phyloP scores from a whole-genome alignment of 2,797 vertebrate species.

The Cetoscarus ocellatus region DNA sequence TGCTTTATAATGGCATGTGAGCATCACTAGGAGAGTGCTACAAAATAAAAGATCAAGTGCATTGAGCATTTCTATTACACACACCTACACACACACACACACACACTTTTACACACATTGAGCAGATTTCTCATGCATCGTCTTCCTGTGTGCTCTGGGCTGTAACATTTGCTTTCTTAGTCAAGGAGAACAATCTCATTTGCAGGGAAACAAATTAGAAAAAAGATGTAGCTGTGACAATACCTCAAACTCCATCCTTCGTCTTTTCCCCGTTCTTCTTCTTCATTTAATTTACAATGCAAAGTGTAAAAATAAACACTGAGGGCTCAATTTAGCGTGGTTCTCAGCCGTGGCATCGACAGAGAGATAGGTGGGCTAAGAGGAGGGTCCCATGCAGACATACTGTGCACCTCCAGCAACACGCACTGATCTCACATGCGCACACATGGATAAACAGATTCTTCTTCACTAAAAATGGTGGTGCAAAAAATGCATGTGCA shows the following conservation, averaged over 20 bases:
- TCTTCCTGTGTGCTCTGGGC: conserved; percentile 78
- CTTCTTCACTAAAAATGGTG: conserved; percentile 26
- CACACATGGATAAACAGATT: conserved; percentile 12
- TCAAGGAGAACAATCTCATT: conserved; percentile 86
- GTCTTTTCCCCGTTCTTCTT: conserved; percentile 45
- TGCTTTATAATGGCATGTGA: conserved; percentile 67
- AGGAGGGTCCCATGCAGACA: conserved; percentile 60
- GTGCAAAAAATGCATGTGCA: conserved; percentile 22
- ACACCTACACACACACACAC: conserved; percentile 17
- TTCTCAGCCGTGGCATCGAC: conserved; percentile 82
- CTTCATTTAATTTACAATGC: conserved; percentile 81
- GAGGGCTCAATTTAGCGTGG: conserved; percentile 85
- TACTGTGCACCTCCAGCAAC: background rate
- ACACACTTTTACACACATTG: conserved; percentile 56
- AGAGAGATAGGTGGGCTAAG: conserved; percentile 84
- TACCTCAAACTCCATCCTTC: conserved; percentile 76
- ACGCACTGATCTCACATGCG: background rate
- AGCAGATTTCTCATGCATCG: conserved; percentile 77
- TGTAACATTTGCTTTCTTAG: conserved; percentile 85
- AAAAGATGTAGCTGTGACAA: conserved; percentile 74
- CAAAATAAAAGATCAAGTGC: conserved; percentile 74
- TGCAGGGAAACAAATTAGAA: conserved; percentile 82
- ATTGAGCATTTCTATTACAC: conserved; percentile 59
- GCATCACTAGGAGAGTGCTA: conserved; percentile 65
- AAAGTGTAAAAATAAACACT: conserved; percentile 86